Evolutionary conservation across 2,888 invertebrate species (phyloP).

Genomic region (Erebia aethiops): DNA sequence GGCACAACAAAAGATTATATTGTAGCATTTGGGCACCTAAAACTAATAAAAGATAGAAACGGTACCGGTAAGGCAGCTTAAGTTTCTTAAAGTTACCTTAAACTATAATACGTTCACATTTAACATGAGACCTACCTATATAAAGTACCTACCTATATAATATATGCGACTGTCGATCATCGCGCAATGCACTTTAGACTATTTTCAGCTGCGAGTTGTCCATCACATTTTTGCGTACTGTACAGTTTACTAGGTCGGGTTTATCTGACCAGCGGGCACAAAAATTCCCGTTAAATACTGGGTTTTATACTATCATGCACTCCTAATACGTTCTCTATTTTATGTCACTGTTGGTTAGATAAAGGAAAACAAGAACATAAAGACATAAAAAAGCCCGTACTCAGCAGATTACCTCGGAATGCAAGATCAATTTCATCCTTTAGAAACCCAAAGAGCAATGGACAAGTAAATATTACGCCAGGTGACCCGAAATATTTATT

Average conservation of each 20-base stretch:
- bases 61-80: conserved; percentile 29
- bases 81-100: neutral
- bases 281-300: no score
- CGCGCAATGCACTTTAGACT: no score
- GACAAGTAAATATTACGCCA: neutral
- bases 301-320: neutral
- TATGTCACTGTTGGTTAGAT: conserved; percentile 1
- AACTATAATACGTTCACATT: no score
- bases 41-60: conserved; percentile 32
- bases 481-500: neutral
- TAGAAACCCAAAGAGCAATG: conserved; percentile 3
- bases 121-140: no score
- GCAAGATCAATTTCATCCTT: conserved; percentile 4
- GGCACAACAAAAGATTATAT: conserved; percentile 34
- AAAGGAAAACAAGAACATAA: conserved; percentile 7
- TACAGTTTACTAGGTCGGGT: no score
- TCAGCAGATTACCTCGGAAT: neutral
- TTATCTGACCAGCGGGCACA: no score
- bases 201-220: no score
- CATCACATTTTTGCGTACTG: no score
- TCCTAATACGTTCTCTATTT: neutral
- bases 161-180: no score
- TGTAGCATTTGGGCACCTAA: conserved; percentile 38
- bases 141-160: no score
- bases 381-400: neutral